Percentiles rank a stretch among this genome's conserved stretches.
Evolutionary conservation across 2,113 vertebrate genomes (phyloP).

Genomic region (Gallinago undulata): DNA sequence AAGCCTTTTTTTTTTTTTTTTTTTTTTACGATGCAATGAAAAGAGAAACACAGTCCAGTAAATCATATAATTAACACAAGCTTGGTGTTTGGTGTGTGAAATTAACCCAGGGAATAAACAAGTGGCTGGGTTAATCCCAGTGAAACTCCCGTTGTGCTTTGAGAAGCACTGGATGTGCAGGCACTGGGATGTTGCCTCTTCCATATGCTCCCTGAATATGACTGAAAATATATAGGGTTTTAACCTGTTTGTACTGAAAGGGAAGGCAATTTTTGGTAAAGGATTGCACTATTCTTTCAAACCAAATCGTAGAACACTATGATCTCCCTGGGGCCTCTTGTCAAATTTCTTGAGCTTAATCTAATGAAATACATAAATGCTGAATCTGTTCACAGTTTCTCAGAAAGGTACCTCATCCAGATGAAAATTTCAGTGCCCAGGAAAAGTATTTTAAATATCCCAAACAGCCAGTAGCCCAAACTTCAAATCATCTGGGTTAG

Average conservation of each 20-base stretch:
- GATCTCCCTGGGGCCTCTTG: background rate
- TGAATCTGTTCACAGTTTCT: background rate
- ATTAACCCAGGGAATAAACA: conserved; percentile 61
- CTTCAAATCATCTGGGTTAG: background rate
- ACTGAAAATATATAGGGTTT: background rate
- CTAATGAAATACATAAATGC: background rate
- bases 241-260: background rate
- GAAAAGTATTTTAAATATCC: background rate
- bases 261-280: background rate
- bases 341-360: background rate
- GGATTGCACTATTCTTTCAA: background rate
- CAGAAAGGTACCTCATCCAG: background rate
- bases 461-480: background rate
- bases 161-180: background rate
- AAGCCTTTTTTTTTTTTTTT: conserved; percentile 53
- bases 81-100: conserved; percentile 52
- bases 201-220: background rate
- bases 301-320: background rate
- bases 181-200: background rate
- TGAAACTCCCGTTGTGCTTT: background rate
- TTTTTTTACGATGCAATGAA: conserved; percentile 55
- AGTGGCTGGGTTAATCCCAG: conserved; percentile 47
- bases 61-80: conserved; percentile 60
- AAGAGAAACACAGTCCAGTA: conserved; percentile 25
- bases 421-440: background rate